These are phyloP conservation scores for Chironomus tentans DNA, from an alignment of 2,888 invertebrate genomes.

Conservation along the genomic window DNA sequence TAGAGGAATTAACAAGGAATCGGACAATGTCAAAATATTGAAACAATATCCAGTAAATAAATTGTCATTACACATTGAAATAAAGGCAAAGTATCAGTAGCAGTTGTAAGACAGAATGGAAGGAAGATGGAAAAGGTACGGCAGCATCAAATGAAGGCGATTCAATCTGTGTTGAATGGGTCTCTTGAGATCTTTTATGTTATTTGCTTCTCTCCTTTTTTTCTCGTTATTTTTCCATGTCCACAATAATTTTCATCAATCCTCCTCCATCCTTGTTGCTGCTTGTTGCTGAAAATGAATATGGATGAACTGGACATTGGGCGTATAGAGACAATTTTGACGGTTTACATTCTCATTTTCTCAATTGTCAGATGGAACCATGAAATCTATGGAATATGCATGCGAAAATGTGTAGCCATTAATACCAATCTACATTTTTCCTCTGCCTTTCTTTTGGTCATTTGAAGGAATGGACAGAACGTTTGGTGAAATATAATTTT, in stretches of 20 bases:
- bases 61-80: not conserved
- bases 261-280: not conserved
- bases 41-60: not conserved
- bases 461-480: not conserved
- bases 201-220: too few relatives aligned
- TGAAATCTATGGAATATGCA: not conserved
- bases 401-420: slow-evolving; percentile 6
- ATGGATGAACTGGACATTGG: slow-evolving; percentile 6
- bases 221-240: not conserved
- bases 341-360: not conserved
- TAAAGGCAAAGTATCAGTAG: not conserved
- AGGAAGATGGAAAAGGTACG: not conserved
- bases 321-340: not conserved
- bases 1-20: not conserved
- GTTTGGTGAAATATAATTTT: slow-evolving; percentile 23
- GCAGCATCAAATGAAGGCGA: too few relatives aligned
- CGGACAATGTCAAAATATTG: not conserved
- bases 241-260: not conserved
- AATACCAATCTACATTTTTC: slow-evolving; percentile 25
- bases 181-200: slow-evolving; percentile 23
- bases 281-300: slow-evolving; percentile 19
- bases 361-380: too few relatives aligned
- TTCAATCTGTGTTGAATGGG: slow-evolving; percentile 16
- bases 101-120: not conserved
- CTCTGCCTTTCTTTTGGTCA: not conserved